Conservation (phyloP, 2,888 invertebrate species). For the Epirrhoe tristata region DNA sequence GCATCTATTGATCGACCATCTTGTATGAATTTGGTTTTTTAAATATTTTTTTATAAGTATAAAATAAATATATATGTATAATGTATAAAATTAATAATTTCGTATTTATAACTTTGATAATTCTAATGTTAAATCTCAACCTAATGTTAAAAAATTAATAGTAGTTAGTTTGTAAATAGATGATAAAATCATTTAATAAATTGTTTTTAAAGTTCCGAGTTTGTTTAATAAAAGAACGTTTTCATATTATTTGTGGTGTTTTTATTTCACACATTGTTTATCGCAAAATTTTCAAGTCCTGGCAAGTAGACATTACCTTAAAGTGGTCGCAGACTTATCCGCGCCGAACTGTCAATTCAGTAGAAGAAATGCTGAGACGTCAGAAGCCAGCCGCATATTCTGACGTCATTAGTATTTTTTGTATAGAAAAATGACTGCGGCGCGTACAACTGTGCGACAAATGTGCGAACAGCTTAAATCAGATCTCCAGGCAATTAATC, state of each 20-base stretch:
- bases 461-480: too few relatives aligned
- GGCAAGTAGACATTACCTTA: too few relatives aligned
- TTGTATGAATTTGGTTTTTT: not conserved
- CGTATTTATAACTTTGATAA: not conserved
- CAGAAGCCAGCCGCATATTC: too few relatives aligned
- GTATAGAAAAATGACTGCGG: too few relatives aligned
- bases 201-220: slow-evolving; percentile 65
- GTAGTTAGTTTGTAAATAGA: slow-evolving; percentile 44
- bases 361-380: too few relatives aligned
- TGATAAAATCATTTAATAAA: slow-evolving; percentile 49
- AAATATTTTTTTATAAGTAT: slow-evolving; percentile 1
- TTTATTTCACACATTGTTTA: slow-evolving; percentile 6
- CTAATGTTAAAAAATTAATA: slow-evolving; percentile 46
- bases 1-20: not conserved
- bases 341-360: too few relatives aligned
- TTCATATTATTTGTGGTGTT: slow-evolving; percentile 46
- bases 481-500: too few relatives aligned
- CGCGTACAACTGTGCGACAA: too few relatives aligned
- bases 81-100: slow-evolving; percentile 16
- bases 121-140: slow-evolving; percentile 39
- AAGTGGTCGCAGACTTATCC: too few relatives aligned
- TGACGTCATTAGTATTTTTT: too few relatives aligned
- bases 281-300: too few relatives aligned
- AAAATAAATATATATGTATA: too few relatives aligned
- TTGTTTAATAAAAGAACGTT: slow-evolving; percentile 67